Conservation (phyloP, 1,140 invertebrate species). For the Eciton burchellii region DNA sequence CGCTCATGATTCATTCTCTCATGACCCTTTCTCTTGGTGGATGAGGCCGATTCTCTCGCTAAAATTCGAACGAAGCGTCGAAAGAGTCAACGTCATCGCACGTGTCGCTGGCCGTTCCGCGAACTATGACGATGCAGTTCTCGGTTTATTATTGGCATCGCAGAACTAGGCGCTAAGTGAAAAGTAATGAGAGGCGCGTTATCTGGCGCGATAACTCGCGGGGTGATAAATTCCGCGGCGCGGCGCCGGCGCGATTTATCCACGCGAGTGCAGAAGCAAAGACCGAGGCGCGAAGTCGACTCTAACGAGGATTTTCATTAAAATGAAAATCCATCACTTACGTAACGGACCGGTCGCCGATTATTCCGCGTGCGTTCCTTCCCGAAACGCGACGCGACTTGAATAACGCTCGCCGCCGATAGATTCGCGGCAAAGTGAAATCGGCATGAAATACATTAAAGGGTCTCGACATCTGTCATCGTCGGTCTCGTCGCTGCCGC, state of each 20-base stretch:
- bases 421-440: constrained; percentile 28
- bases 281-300: not conserved
- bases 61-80: constrained; percentile 57
- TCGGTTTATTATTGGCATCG: constrained; percentile 23
- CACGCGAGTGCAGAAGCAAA: not conserved
- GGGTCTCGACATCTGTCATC: constrained; percentile 40
- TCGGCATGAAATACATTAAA: constrained; percentile 38
- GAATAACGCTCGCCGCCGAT: constrained; percentile 36
- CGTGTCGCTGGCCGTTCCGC: constrained; percentile 13
- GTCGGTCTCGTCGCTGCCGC: too few relatives aligned
- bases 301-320: constrained; percentile 1
- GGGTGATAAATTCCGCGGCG: not conserved
- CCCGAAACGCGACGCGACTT: not conserved
- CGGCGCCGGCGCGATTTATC: not conserved
- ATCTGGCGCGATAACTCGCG: not conserved
- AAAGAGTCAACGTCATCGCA: constrained; percentile 54
- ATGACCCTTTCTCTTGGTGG: constrained; percentile 36
- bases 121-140: constrained; percentile 46
- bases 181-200: constrained; percentile 7
- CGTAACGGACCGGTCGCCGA: not conserved
- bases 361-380: constrained; percentile 23
- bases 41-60: constrained; percentile 38
- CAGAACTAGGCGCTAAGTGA: constrained; percentile 10
- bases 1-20: constrained; percentile 10
- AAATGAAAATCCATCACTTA: constrained; percentile 9